Base-by-base conservation (phyloP, 2,888 invertebrate genomes). In the Artemia sp. region DNA sequence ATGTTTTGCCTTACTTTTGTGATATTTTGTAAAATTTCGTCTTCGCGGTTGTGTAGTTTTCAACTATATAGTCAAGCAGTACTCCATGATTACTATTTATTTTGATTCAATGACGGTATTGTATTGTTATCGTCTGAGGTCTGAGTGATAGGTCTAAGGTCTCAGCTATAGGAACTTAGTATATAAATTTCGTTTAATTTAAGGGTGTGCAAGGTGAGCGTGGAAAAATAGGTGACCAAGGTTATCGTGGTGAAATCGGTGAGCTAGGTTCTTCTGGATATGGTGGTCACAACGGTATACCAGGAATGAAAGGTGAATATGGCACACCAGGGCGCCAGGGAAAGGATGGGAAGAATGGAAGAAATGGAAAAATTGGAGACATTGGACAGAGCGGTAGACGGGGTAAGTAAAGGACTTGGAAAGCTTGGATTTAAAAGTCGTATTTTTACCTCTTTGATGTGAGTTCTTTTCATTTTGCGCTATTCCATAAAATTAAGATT, bases 321-420 rank as follows among this genome's bases (percentile, higher is more conserved):
- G 64, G 64, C n/a, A 24, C 64, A 19, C 64, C n/a, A 19, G 64
- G 64, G 64, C n/a, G 24, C n/a, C 64, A 58, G n/a, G 64, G 64
- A 58, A 58, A 58, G 64, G 64, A 58, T 24, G 14, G 64, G 11
- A n/a, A n/a, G 2, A 58, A 58, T n/a, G 64, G 64, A 19, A 11
- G 24, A 58, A n/a, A n/a, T 9, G 64, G 64, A 58, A 19, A 11
- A n/a, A 58, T 58, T 11, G 64, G 64, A 58, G 64, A 19, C 8
- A 58, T 11, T 8, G 64, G 64, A 58, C 64, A n/a, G 24, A 58
- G n/a, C 8, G 11, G 64, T n/a, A 58, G 9, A 24, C 8, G 24
- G 8, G 64, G 64, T 58, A 58, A 58, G 64, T 58, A 9, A 38
- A 38, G 3, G 58, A 12, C 7, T 53, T 53, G 2, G 12, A 53